These are phyloP conservation scores for Ichneumon xanthorius DNA, from an alignment of 2,888 invertebrate species.

Conservation along the genomic window DNA sequence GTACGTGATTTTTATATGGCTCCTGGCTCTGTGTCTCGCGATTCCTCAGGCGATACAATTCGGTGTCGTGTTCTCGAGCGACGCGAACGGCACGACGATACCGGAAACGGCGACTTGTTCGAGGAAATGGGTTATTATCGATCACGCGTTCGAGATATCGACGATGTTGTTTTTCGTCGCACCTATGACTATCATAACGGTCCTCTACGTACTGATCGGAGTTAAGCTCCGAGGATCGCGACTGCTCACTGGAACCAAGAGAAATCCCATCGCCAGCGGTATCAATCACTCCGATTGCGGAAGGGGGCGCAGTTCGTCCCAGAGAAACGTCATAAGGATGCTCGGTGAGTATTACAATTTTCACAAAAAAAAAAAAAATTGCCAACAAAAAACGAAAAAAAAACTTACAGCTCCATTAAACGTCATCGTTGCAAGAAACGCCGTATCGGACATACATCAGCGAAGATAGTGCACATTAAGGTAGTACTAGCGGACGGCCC, in stretches of 20 bases:
- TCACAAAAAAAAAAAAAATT: background rate
- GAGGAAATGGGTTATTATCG: conserved; percentile 87
- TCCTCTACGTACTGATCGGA: conserved; percentile 92
- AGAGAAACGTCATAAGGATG: conserved; percentile 91
- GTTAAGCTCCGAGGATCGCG: conserved; percentile 89
- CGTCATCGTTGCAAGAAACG: background rate
- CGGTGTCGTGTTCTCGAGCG: conserved; percentile 87
- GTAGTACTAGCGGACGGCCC: too few relatives aligned
- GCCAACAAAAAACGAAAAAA: background rate
- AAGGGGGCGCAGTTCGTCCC: conserved; percentile 85
- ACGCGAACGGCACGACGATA: conserved; percentile 82
- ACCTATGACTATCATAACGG: conserved; percentile 94
- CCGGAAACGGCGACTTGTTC: conserved; percentile 87
- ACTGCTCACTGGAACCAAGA: conserved; percentile 85
- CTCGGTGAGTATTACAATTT: conserved; percentile 87
- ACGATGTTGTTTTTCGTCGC: conserved; percentile 93
- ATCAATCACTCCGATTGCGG: conserved; percentile 86
- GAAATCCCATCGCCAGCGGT: conserved; percentile 86
- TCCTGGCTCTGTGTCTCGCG: conserved; percentile 90
- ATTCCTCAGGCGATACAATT: conserved; percentile 93
- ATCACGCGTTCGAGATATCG: conserved; percentile 92
- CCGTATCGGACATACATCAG: conserved; percentile 5
- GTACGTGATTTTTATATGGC: conserved; percentile 91
- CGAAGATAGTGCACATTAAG: background rate
- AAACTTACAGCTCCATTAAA: background rate